Evolutionary conservation across 2,888 invertebrate species (phyloP).

Genomic region (Dryocosmus kuriphilus): DNA sequence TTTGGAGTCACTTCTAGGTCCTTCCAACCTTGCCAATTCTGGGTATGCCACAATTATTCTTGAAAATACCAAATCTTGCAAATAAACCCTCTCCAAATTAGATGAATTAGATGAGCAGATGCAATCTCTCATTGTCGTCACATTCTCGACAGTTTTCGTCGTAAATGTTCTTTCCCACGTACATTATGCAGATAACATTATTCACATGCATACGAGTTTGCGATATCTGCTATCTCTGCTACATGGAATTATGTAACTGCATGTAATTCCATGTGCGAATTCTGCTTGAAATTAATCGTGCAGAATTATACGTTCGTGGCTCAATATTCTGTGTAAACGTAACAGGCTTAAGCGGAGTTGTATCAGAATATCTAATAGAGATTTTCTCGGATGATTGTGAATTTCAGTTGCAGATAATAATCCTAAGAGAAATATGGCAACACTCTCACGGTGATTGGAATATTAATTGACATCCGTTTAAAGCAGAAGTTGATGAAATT

Average conservation of each 20-base stretch:
- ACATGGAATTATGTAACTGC: slow-evolving; percentile 23
- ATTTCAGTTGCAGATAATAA: neutral
- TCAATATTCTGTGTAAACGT: slow-evolving; percentile 17
- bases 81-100: neutral
- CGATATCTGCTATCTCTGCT: neutral
- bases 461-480: neutral
- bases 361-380: slow-evolving; percentile 14
- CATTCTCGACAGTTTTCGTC: neutral
- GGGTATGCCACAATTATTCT: neutral
- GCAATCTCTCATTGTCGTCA: neutral
- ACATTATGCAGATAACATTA: slow-evolving; percentile 19
- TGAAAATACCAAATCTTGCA: neutral
- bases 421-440: neutral
- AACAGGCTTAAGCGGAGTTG: neutral
- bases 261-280: slow-evolving; percentile 24
- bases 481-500: neutral
- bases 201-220: neutral
- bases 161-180: slow-evolving; percentile 6
- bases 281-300: slow-evolving; percentile 31
- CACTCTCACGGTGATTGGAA: neutral
- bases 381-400: slow-evolving; percentile 7
- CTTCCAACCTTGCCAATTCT: neutral
- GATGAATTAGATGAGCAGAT: neutral
- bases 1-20: neutral
- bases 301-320: neutral